A percentile compares a stretch with the other conserved stretches of the same genome.
Conservation (phyloP, 1,140 invertebrate species). For the Rhopalosiphum maidis region DNA sequence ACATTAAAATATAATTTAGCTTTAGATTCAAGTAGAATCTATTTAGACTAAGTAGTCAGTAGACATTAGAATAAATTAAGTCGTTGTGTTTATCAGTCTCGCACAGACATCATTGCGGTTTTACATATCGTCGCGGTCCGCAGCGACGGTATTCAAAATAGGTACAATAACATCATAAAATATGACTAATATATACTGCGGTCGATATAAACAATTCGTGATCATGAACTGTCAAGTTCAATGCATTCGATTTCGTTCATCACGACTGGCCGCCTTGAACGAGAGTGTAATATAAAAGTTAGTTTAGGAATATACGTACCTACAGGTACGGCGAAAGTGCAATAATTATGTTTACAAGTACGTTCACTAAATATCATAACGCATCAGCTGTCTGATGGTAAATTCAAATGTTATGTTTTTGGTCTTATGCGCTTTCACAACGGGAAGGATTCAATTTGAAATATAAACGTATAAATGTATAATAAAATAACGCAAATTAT, state of each 20-base stretch:
- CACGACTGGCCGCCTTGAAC: conserved; percentile 27
- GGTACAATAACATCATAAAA: not conserved
- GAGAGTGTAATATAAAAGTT: not conserved
- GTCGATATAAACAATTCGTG: conserved; percentile 35
- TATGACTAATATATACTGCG: not conserved
- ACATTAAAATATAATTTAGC: not conserved
- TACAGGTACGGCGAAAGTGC: conserved; percentile 11
- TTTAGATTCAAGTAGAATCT: not conserved
- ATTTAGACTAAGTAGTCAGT: too few species aligned
- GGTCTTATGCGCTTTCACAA: not conserved
- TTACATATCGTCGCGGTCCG: not conserved
- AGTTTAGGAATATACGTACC: not conserved
- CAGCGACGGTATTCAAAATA: not conserved
- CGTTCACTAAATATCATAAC: not conserved
- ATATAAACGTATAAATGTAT: not conserved
- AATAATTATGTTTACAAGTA: conserved; percentile 18
- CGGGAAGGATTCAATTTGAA: not conserved
- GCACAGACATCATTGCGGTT: not conserved
- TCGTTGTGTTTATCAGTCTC: not conserved
- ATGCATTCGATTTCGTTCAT: conserved; percentile 17
- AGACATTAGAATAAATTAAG: not conserved
- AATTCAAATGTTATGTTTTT: conserved; percentile 4
- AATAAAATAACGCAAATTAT: not conserved
- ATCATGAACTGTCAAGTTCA: conserved; percentile 51
- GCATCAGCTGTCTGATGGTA: not conserved